Percentiles rank a stretch among this genome's conserved stretches.
These are phyloP conservation scores for Miichthys miiuy DNA, from an alignment of 2,797 vertebrate genomes.

Conservation along the genomic window DNA sequence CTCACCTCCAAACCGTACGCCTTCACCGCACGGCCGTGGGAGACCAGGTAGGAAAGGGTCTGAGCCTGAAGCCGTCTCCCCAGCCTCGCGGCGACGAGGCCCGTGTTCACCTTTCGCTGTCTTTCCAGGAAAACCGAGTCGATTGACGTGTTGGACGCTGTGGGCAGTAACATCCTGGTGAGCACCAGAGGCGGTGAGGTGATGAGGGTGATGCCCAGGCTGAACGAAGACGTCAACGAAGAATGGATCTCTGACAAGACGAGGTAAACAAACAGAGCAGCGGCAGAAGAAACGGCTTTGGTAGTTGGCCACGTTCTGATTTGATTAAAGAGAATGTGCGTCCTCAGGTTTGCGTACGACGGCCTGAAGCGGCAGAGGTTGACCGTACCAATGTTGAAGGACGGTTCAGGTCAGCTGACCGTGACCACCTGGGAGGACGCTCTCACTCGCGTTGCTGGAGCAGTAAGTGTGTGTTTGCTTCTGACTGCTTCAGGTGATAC, in stretches of 20 bases:
- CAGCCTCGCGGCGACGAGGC: too few relatives aligned
- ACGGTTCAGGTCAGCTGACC: constrained; percentile 90
- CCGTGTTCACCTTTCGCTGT: not conserved
- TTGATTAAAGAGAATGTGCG: not conserved
- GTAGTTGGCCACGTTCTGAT: not conserved
- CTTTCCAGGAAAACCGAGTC: constrained; percentile 93
- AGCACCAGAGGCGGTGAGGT: constrained; percentile 99
- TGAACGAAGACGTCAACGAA: constrained; percentile 97
- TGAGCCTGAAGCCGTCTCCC: too few relatives aligned
- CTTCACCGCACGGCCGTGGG: constrained; percentile 97
- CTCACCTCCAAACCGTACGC: constrained; percentile 99
- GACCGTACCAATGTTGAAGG: constrained; percentile 94
- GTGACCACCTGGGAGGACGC: constrained; percentile 94
- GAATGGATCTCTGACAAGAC: constrained; percentile 99
- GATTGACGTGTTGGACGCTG: constrained; percentile 95
- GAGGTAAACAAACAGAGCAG: constrained; percentile 80
- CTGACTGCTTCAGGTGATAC: not conserved
- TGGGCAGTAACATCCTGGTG: constrained; percentile 97
- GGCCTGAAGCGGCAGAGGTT: constrained; percentile 97
- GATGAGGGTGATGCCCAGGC: constrained; percentile 95
- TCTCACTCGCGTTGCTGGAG: constrained; percentile 91
- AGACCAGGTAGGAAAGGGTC: constrained; percentile 89
- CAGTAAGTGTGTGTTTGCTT: constrained; percentile 84
- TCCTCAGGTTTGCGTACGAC: constrained; percentile 93
- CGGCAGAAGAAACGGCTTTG: too few relatives aligned